A percentile compares a stretch with the other conserved stretches of the same genome.
phyloP scores from a whole-genome alignment of 2,797 vertebrate genomes.

The Myripristis murdjan region DNA sequence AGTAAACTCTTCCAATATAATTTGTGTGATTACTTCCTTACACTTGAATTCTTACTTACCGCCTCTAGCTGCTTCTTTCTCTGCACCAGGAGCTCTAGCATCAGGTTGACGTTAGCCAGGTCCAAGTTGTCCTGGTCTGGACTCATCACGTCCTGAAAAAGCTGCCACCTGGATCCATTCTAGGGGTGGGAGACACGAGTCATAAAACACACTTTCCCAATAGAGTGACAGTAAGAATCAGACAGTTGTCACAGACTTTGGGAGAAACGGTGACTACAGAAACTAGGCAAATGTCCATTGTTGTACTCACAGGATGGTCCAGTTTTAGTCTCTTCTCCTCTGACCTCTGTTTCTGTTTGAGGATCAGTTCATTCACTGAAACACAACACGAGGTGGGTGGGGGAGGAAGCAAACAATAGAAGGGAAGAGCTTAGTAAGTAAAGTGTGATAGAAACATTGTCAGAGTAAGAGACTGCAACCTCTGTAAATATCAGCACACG shows the following conservation, averaged over 20 bases:
- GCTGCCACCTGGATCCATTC: conserved; percentile 98
- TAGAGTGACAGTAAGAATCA: neutral
- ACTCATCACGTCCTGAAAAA: conserved; percentile 95
- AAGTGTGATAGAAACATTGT: neutral
- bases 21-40: too few relatives aligned
- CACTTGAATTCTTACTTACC: conserved; percentile 81
- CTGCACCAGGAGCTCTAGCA: conserved; percentile 96
- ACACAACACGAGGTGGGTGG: conserved; percentile 34
- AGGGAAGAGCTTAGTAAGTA: neutral
- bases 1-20: too few relatives aligned
- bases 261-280: neutral
- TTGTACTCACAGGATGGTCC: conserved; percentile 95
- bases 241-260: neutral
- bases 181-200: conserved; percentile 63
- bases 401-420: neutral
- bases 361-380: conserved; percentile 98
- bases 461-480: neutral
- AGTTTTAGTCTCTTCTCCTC: conserved; percentile 98
- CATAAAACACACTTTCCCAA: neutral
- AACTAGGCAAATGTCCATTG: neutral
- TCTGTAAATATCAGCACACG: too few relatives aligned
- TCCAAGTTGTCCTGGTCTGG: conserved; percentile 98
- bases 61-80: conserved; percentile 99
- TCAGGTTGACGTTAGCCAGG: conserved; percentile 97
- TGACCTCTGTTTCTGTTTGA: conserved; percentile 98